phyloP scores from a whole-genome alignment of 1,140 invertebrate species.

The Lepidurus packardi region DNA sequence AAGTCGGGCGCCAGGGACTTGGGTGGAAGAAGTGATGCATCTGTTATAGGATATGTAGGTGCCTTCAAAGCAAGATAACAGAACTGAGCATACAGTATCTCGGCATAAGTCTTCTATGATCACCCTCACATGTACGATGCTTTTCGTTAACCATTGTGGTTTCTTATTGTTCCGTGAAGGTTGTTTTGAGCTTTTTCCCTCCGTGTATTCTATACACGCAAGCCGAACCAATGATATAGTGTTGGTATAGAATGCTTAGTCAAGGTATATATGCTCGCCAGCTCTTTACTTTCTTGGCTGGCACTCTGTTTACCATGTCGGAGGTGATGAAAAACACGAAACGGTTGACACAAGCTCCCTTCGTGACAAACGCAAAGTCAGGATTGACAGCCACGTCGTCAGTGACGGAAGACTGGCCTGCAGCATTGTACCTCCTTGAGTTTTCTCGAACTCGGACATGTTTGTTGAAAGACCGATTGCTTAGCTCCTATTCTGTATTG shows the following conservation, averaged over 20 bases:
- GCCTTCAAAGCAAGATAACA: background rate
- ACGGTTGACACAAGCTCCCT: background rate
- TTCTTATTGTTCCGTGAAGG: too few species aligned
- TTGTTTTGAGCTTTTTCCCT: too few species aligned
- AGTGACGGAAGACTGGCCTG: background rate
- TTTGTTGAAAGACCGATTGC: too few species aligned
- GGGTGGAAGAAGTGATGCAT: background rate
- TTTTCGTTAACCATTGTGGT: too few species aligned
- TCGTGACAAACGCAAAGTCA: background rate
- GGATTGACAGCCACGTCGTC: background rate
- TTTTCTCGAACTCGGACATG: too few species aligned
- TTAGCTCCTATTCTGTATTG: background rate
- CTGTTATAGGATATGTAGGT: background rate
- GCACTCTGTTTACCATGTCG: conserved; percentile 9
- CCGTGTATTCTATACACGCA: too few species aligned
- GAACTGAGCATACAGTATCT: too few species aligned
- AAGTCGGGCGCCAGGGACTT: conserved; percentile 8
- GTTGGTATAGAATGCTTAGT: too few species aligned
- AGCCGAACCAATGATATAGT: too few species aligned
- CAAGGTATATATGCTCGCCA: background rate
- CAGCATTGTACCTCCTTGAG: too few species aligned
- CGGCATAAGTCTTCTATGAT: too few species aligned
- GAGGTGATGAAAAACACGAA: conserved; percentile 19
- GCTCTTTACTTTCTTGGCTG: conserved; percentile 6
- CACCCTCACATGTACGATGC: too few species aligned